Evolutionary conservation across 2,797 vertebrate genomes (phyloP).

Genomic region (Pelodytes ibericus): DNA sequence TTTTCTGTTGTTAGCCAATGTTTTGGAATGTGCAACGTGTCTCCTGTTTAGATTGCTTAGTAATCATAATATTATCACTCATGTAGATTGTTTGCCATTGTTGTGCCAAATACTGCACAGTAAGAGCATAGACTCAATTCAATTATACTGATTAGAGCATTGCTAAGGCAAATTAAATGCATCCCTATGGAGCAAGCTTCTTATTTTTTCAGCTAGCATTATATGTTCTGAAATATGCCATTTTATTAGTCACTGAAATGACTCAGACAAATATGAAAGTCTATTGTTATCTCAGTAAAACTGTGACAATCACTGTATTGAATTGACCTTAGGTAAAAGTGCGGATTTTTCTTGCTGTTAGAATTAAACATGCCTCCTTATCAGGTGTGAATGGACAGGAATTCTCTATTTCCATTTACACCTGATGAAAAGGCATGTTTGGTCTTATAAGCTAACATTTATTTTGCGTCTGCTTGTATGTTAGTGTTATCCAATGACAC

Average conservation of each 20-base stretch:
- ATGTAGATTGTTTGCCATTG: no score
- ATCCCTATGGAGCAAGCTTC: no score
- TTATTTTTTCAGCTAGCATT: no score
- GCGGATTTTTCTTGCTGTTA: constrained; percentile 51
- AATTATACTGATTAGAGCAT: no score
- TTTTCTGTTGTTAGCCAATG: no score
- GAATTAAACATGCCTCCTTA: constrained; percentile 61
- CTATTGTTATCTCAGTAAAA: constrained; percentile 35
- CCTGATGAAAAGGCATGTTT: constrained; percentile 62
- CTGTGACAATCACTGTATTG: constrained; percentile 52
- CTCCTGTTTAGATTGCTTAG: no score
- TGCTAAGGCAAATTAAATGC: no score
- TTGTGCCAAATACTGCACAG: no score
- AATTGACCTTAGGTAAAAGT: constrained; percentile 57
- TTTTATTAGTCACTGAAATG: constrained; percentile 13
- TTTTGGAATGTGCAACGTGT: no score
- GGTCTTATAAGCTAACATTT: constrained; percentile 48
- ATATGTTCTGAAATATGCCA: no score
- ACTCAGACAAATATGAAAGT: background rate
- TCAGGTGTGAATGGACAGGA: constrained; percentile 67
- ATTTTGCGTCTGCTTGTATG: background rate
- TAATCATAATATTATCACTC: no score
- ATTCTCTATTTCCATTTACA: constrained; percentile 63
- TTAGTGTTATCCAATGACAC: constrained; percentile 46
- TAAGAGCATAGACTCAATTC: no score